Evolutionary conservation across 2,888 invertebrate species (phyloP).

Genomic region (Rhabditophanes sp.): DNA sequence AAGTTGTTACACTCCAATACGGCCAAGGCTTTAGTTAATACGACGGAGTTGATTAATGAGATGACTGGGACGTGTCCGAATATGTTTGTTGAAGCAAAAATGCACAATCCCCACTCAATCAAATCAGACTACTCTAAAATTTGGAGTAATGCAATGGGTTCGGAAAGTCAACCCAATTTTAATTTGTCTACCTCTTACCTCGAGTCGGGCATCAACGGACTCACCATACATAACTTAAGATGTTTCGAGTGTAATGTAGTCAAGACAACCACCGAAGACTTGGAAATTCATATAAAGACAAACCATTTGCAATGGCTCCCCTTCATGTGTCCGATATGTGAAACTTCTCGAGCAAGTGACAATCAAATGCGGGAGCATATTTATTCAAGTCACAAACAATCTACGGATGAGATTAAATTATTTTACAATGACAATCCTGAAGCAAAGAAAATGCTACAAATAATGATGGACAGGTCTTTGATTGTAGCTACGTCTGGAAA

Average conservation of each 20-base stretch:
- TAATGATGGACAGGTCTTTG: slow-evolving; percentile 31
- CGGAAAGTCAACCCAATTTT: too few species aligned
- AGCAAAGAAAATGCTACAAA: slow-evolving; percentile 35
- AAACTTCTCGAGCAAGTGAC: slow-evolving; percentile 29
- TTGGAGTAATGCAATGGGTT: too few species aligned
- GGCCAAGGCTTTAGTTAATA: too few species aligned
- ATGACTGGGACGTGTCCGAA: too few species aligned
- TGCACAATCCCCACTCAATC: too few species aligned
- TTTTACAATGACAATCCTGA: slow-evolving; percentile 35
- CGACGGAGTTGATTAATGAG: too few species aligned
- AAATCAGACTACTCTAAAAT: too few species aligned
- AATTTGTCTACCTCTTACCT: too few species aligned
- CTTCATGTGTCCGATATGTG: slow-evolving; percentile 37
- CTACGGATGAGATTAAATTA: slow-evolving; percentile 20
- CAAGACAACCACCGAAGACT: slow-evolving; percentile 31
- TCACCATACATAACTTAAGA: slow-evolving; percentile 26
- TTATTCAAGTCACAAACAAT: slow-evolving; percentile 33
- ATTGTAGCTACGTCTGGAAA: slow-evolving; percentile 9
- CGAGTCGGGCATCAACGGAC: slow-evolving; percentile 5
- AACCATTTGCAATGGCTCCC: slow-evolving; percentile 42
- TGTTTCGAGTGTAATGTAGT: slow-evolving; percentile 36
- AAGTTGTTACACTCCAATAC: too few species aligned
- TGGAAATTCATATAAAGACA: slow-evolving; percentile 24
- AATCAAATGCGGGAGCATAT: slow-evolving; percentile 41
- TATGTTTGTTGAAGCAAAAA: too few species aligned